Evolutionary conservation across 2,797 vertebrate genomes (phyloP).

Genomic region (Garrulus glandarius): DNA sequence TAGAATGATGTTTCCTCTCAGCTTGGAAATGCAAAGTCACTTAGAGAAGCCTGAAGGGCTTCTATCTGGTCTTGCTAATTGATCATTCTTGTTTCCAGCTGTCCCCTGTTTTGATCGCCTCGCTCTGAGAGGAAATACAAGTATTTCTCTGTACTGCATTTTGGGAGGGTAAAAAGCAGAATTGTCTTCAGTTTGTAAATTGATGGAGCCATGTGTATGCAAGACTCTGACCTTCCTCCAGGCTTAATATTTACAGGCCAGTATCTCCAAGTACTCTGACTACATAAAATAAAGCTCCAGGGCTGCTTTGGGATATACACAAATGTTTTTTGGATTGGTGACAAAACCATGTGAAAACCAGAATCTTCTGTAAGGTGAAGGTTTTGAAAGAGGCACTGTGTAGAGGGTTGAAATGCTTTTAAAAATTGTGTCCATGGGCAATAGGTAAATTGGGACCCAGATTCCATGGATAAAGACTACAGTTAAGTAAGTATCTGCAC

Average conservation of each 20-base stretch:
- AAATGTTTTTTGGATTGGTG: neutral
- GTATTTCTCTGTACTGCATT: neutral
- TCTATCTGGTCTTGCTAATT: neutral
- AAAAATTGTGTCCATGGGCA: neutral
- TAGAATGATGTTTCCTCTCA: neutral
- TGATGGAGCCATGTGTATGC: neutral
- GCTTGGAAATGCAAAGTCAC: neutral
- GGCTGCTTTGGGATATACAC: neutral
- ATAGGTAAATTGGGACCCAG: neutral
- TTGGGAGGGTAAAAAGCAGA: rapidly evolving
- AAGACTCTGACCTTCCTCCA: neutral
- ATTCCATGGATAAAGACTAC: neutral
- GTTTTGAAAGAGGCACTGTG: neutral
- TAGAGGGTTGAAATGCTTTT: neutral
- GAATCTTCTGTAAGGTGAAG: neutral
- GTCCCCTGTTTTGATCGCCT: neutral
- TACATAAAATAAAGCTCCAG: neutral
- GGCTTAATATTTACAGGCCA: neutral
- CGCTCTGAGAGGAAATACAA: neutral
- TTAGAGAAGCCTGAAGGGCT: neutral
- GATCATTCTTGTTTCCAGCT: neutral
- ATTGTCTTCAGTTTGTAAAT: neutral
- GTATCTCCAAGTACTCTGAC: neutral
- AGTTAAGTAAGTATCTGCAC: neutral
- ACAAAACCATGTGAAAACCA: neutral